phyloP scores from a whole-genome alignment of 2,113 vertebrate species.

The Podarcis raffonei region DNA sequence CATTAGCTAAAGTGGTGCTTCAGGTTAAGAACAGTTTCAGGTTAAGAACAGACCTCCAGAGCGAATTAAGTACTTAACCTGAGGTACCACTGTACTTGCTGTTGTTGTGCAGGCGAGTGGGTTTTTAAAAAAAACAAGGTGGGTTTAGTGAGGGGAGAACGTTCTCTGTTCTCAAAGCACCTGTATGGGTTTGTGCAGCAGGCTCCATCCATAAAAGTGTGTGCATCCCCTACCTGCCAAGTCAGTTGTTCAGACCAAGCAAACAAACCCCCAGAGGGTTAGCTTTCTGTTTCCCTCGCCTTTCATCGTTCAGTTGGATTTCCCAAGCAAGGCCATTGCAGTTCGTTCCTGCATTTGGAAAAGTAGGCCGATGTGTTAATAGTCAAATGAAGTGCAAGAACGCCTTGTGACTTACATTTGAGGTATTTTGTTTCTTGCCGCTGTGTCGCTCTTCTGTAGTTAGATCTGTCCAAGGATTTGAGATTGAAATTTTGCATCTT shows the following conservation, averaged over 20 bases:
- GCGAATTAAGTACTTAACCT: too few species aligned
- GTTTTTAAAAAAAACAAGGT: not conserved
- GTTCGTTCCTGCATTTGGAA: not conserved
- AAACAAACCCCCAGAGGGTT: not conserved
- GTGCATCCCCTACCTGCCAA: not conserved
- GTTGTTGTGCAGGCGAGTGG: too few species aligned
- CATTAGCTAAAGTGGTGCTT: too few species aligned
- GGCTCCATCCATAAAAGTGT: not conserved
- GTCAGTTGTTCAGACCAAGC: not conserved
- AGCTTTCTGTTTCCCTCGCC: not conserved
- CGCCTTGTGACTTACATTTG: constrained; percentile 3
- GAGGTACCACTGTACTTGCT: not conserved
- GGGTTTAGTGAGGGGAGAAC: not conserved
- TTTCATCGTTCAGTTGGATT: not conserved
- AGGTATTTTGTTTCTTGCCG: not conserved
- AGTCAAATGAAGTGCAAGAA: not conserved
- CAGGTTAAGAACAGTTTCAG: too few species aligned
- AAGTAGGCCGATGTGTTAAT: not conserved
- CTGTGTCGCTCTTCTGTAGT: constrained; percentile 4
- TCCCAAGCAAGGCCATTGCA: not conserved
- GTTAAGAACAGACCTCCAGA: too few species aligned
- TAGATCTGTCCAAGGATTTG: not conserved
- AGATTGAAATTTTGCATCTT: not conserved
- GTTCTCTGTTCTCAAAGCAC: not conserved
- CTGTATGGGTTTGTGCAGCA: not conserved